Evolutionary conservation across 2,888 invertebrate genomes (phyloP), one percentile per base, ranked within the genome.

Genomic region (Amphipoea lucens): DNA sequence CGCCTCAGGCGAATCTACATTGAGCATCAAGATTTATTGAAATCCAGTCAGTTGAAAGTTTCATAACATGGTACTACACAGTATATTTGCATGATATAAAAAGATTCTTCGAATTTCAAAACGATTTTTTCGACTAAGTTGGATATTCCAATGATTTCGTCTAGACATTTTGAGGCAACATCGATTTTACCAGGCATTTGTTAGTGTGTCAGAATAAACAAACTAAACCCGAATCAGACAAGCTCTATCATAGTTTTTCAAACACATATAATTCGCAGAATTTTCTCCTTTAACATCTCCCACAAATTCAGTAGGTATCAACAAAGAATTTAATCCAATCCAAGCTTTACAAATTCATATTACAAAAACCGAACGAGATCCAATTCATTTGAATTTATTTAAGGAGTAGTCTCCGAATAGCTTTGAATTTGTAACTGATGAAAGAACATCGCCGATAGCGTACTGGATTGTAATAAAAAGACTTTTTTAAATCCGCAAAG

Each of bases 401-500:
- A 87, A 79, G 71, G 81, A 85, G 51, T 69, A 79, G 81, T 76
- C 81, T 79, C 66, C 78, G 70, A 89, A 87, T 69, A 79, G 82
- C 84, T 84, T 84, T 87, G 80, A 84, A 90, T 82, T 84, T 81
- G 83, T 84, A 82, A 83, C 86, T 83, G 81, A 81, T 88, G 87
- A 90, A 91, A 90, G 89, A 90, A 89, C 87, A 90, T 87, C 87
- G 85, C 80, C 90, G 87, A 90, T 88, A 89, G 86, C 83, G 84
- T 77, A 73, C 84, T 85, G 88, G 87, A 83, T 86, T 88, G 87
- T 83, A 86, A 90, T 90, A 91, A 90, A 90, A 93, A 91, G 88
- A 90, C 87, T 75, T 82, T 88, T 90, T 91, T 90, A 90, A 92
- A 90, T 92, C 93, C 91, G 89, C 87, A 90, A 90, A 91, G 92